Evolutionary conservation across 2,888 invertebrate genomes (phyloP).

Genomic region (Holacanthella duospinosa): DNA sequence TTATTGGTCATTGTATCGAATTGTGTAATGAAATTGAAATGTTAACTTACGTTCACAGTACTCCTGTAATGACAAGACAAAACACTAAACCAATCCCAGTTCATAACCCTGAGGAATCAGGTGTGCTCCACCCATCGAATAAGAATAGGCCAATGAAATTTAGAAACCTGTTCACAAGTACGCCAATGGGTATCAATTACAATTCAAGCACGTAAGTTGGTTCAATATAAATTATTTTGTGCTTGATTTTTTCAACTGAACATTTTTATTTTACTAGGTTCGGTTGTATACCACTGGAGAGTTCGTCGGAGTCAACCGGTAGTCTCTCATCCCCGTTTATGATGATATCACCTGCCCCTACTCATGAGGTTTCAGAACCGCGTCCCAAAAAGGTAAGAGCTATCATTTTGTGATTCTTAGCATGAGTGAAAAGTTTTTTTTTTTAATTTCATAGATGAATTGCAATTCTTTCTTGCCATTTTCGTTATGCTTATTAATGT

Average conservation of each 20-base stretch:
- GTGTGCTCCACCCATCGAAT: constrained; percentile 26
- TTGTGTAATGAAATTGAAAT: not conserved
- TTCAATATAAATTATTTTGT: not conserved
- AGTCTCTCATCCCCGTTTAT: constrained; percentile 22
- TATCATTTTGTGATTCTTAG: constrained; percentile 1
- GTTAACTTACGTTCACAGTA: no score
- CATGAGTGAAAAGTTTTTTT: constrained; percentile 5
- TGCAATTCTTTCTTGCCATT: not conserved
- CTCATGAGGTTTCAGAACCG: constrained; percentile 19
- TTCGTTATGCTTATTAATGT: not conserved
- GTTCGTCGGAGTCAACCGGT: constrained; percentile 16
- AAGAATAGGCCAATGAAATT: constrained; percentile 27
- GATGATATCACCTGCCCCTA: constrained; percentile 19
- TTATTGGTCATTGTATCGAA: no score
- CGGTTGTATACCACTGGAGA: constrained; percentile 24
- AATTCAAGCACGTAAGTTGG: constrained; percentile 21
- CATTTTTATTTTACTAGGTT: constrained; percentile 16
- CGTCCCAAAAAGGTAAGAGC: constrained; percentile 29
- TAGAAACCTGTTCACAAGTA: constrained; percentile 25
- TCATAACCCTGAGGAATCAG: constrained; percentile 16
- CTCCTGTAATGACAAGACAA: not conserved
- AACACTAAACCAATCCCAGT: constrained; percentile 10
- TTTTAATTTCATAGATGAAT: not conserved
- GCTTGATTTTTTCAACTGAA: not conserved
- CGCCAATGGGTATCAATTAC: constrained; percentile 19